Percentiles rank a stretch among this genome's conserved stretches.
These are phyloP conservation scores for Nothobranchius furzeri DNA, from an alignment of 2,113 vertebrate species.

Conservation along the genomic window DNA sequence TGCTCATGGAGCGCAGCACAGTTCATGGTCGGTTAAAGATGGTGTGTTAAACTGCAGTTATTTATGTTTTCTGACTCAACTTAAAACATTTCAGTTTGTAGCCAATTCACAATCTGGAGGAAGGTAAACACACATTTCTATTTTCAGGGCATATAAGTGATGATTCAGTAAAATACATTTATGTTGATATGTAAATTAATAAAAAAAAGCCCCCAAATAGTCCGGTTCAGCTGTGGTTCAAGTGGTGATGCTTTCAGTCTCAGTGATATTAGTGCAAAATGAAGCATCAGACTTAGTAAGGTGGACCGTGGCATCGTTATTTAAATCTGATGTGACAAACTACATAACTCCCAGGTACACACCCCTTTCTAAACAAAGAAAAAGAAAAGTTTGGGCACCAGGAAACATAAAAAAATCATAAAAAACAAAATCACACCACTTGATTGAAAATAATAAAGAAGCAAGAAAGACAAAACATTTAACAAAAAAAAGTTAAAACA, in stretches of 20 bases:
- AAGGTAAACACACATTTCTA: not conserved
- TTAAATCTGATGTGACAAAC: slow-evolving; percentile 8
- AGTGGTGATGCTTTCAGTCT: slow-evolving; percentile 11
- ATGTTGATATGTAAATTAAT: not conserved
- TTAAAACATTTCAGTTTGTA: not conserved
- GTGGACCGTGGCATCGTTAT: slow-evolving; percentile 7
- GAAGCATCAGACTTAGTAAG: slow-evolving; percentile 35
- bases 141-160: not conserved
- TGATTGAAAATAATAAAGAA: not conserved
- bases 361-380: not conserved
- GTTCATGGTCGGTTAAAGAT: slow-evolving; percentile 28
- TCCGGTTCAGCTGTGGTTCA: not conserved
- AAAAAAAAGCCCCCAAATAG: not conserved
- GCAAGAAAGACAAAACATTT: not conserved
- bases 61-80: slow-evolving; percentile 22
- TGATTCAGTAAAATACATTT: not conserved
- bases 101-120: too few species aligned
- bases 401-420: not conserved
- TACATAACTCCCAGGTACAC: not conserved
- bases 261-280: slow-evolving; percentile 17
- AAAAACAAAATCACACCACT: slow-evolving; percentile 4
- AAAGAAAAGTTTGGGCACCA: not conserved
- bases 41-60: slow-evolving; percentile 87
- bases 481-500: not conserved
- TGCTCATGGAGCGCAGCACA: slow-evolving; percentile 26